These are phyloP conservation scores for Phallusia fumigata DNA, from an alignment of 23 tunicate species.

Conservation along the genomic window DNA sequence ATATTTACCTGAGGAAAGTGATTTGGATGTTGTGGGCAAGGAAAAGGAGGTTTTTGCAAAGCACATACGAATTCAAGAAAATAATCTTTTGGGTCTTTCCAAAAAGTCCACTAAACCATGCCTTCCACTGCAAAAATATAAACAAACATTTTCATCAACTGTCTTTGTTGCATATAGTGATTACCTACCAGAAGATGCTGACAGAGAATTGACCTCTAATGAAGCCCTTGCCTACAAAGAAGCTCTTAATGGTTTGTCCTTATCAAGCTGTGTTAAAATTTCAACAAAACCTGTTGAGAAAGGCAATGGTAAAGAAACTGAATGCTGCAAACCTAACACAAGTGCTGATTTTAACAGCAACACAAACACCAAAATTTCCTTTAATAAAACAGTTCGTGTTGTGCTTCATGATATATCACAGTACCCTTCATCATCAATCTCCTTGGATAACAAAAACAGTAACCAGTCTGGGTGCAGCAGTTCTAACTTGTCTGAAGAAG, in stretches of 20 bases:
- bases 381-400: not conserved
- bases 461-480: not conserved
- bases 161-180: not conserved
- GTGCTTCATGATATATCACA: conserved; percentile 8
- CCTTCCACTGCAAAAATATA: not conserved
- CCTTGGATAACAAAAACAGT: not conserved
- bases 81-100: not conserved
- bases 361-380: not conserved
- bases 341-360: not conserved
- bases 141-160: not conserved
- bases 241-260: not conserved
- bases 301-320: not conserved
- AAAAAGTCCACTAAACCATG: not conserved
- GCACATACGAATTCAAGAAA: not conserved
- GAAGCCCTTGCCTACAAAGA: not conserved
- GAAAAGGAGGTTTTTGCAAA: not conserved
- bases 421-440: not conserved
- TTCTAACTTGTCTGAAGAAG: not conserved
- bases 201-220: not conserved
- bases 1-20: not conserved
- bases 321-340: not conserved
- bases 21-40: not conserved
- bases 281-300: too few species aligned
- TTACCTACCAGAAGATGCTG: conserved; percentile 6
- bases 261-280: not conserved